phyloP scores from a whole-genome alignment of 2,113 vertebrate species.

The Aptenodytes patagonicus region DNA sequence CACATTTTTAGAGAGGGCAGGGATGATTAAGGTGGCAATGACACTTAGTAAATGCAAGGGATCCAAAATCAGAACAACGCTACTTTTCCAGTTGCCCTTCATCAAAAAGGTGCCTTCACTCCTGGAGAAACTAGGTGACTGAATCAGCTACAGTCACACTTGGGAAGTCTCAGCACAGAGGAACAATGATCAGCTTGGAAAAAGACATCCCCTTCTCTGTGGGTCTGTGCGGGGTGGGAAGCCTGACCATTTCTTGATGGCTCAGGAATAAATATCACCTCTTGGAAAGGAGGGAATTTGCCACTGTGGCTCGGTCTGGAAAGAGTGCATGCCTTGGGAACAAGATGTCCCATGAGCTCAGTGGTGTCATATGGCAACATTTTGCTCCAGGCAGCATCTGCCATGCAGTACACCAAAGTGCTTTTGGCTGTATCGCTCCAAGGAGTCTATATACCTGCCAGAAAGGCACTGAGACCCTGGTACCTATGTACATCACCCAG shows the following conservation, averaged over 20 bases:
- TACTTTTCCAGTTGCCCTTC: background rate
- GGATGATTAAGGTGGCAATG: background rate
- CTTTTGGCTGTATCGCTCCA: background rate
- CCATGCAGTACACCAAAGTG: background rate
- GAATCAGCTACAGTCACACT: background rate
- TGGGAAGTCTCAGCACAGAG: background rate
- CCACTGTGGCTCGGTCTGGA: background rate
- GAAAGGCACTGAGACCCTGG: background rate
- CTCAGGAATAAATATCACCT: background rate
- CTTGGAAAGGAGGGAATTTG: background rate
- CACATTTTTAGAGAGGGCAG: background rate
- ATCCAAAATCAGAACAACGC: background rate
- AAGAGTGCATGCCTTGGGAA: background rate
- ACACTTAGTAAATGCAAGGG: background rate
- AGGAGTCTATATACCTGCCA: background rate
- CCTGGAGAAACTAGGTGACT: background rate
- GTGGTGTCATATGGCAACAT: background rate
- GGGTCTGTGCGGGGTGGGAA: fast-evolving
- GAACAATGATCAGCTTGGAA: background rate
- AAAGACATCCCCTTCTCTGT: background rate
- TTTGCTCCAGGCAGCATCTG: background rate
- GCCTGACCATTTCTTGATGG: fast-evolving
- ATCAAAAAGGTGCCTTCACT: background rate
- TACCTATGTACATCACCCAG: background rate
- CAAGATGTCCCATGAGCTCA: background rate